Evolutionary conservation across 2,113 vertebrate species (phyloP), one percentile per base, ranked within the genome.

Genomic region (Theropithecus gelada): DNA sequence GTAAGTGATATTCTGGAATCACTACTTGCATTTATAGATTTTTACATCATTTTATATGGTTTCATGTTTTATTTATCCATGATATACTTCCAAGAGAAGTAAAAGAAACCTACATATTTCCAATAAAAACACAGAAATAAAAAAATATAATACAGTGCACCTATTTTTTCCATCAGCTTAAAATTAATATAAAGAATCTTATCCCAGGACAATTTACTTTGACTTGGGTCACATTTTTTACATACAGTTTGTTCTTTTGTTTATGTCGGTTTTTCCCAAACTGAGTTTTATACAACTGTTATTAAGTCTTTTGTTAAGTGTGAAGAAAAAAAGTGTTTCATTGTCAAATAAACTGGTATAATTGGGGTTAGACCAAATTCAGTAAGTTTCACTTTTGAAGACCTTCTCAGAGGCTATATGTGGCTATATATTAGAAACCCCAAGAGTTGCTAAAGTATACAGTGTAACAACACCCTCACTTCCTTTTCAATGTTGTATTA

Each of bases 151-250:
- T 80, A 57, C 1, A 90, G 14, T 72, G 3, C 40, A 89, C n/a
- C 16, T 48, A 55, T 70, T 90, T 84, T 88, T 90, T 88, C 61
- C 40, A 91, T 80, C 30, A 45, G 5, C 32, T 96, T 90, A 81
- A 96, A 59, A 57, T 83, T 55, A 81, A 72, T n/a, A 27, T 82
- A 79, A 94, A 93, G n/a, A 76, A 76, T 11, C 12, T 80, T 90
- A 64, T 91, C 52, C 59, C 6, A 18, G 82, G 52, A 76, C 6
- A 90, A 88, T 94, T 86, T 78, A 59, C 70, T 97, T 92, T 90
- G 35, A 75, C n/a, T 87, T 25, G 27, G 12, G 20, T 86, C 10
- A 76, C 30, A 76, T 93, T 68, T 12, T 94, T 84, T 92, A 78
- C 75, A 70, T 61, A 52, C 38, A 18, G 8, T 76, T 86, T 38